Percentiles rank a stretch among this genome's conserved stretches.
Evolutionary conservation across 2,888 invertebrate species (phyloP).

Genomic region (Panopea generosa): DNA sequence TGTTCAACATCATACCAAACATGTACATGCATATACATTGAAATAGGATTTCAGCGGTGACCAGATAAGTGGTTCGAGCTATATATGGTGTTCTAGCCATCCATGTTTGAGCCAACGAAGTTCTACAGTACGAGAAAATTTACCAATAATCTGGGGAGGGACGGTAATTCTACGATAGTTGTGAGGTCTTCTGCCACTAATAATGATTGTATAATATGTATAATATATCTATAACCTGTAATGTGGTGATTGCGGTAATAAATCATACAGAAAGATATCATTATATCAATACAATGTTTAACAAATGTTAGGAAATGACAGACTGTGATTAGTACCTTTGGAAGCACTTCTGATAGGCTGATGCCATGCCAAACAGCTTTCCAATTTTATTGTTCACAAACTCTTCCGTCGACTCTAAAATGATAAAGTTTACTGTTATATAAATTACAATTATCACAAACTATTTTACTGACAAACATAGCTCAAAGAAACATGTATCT

Average conservation of each 20-base stretch:
- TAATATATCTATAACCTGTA: background rate
- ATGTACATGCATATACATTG: too few relatives aligned
- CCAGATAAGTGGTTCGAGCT: too few relatives aligned
- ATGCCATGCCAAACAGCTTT: conserved; percentile 70
- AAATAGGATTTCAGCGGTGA: too few relatives aligned
- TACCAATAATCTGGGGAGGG: too few relatives aligned
- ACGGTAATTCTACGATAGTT: too few relatives aligned
- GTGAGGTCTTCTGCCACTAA: too few relatives aligned
- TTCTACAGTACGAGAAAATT: too few relatives aligned
- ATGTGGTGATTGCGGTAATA: background rate
- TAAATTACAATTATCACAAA: background rate
- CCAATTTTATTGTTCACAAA: conserved; percentile 75
- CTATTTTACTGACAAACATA: background rate
- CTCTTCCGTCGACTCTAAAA: conserved; percentile 65
- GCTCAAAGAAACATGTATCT: too few relatives aligned
- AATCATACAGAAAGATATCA: background rate
- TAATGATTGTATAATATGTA: too few relatives aligned
- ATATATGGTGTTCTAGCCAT: too few relatives aligned
- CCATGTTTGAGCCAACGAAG: too few relatives aligned
- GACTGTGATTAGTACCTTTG: conserved; percentile 51
- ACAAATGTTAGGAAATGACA: background rate
- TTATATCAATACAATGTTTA: background rate
- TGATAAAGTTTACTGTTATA: background rate
- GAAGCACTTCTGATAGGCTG: conserved; percentile 67
- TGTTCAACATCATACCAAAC: too few relatives aligned